These are phyloP conservation scores for Phrynocephalus forsythii DNA, from an alignment of 2,797 vertebrate species.

Conservation along the genomic window DNA sequence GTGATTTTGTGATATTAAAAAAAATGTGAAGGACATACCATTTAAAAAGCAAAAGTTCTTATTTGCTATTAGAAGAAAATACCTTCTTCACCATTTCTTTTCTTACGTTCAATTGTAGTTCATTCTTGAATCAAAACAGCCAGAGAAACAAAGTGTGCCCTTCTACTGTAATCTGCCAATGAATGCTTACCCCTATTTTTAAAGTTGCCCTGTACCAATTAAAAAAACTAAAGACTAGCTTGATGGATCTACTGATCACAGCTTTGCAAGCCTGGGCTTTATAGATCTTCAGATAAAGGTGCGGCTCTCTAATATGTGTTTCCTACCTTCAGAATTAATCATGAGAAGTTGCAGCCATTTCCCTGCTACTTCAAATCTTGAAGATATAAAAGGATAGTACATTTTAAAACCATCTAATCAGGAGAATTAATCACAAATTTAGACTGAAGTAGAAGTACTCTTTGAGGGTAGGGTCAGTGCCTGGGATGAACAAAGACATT, in stretches of 20 bases:
- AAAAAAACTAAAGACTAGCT: not conserved
- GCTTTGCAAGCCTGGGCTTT: not conserved
- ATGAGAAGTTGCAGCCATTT: not conserved
- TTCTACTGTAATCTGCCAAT: not conserved
- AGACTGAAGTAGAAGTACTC: not conserved
- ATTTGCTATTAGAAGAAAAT: not conserved
- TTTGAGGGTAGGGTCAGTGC: conserved; percentile 16
- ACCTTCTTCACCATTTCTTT: not conserved
- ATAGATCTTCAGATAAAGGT: not conserved
- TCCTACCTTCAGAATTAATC: not conserved
- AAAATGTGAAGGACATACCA: not conserved
- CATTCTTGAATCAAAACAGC: not conserved
- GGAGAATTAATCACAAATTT: rapidly evolving
- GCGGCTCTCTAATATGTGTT: not conserved
- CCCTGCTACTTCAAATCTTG: not conserved
- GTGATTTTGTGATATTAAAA: not conserved
- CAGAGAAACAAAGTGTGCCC: not conserved
- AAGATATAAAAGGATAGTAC: rapidly evolving
- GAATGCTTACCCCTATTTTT: not conserved
- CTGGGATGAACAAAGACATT: not conserved
- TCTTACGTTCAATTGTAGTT: not conserved
- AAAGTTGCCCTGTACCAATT: not conserved
- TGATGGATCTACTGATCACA: not conserved
- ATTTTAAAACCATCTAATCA: not conserved
- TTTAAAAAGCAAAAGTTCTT: not conserved